Evolutionary conservation across 1,140 invertebrate species (phyloP), one percentile per base, ranked within the genome.

Genomic region (Adoxophyes honmai): DNA sequence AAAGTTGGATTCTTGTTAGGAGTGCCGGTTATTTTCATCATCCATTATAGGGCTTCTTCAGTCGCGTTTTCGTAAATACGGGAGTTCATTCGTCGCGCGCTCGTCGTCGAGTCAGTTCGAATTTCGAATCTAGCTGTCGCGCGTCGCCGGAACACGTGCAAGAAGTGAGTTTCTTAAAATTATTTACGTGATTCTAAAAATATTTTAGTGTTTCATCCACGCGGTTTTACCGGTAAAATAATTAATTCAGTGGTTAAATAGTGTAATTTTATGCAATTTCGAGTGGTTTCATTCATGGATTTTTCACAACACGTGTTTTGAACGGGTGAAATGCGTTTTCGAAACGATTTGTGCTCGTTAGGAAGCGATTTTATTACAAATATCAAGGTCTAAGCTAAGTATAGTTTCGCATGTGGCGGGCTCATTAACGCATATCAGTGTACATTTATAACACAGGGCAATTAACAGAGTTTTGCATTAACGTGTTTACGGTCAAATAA

Each of bases 1-100:
- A 78, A 56, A 52, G 67, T 66, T 35, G 36, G 62, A 59, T 65
- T 73, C 77, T 34, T 34, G 34, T 61, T 73, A 60, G 21, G 36
- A 1, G 13, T 15, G 34, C 44, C 39, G 59, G 68, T 70, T 78
- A 73, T 79, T 81, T 75, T 80, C 62, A 78, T 65, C 65, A 68
- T 61, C 57, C 51, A 56, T 34, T 52, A 73, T 64, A 66, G 68
- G 68, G 68, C 64, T 78, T 71, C 65, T 75, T 70, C 62, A 73
- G 61, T 56, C 59, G 53, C 66, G 8, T 59, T 63, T 61, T 61
- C 35, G 64, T 70, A 72, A 75, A 71, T 73, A 77, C 39, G 60
- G 48, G 60, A 59, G 61, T 66, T 72, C 72, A 62, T 62, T 57
- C 57, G 57, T 57, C 60, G 59, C 60, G 57, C 60, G 56, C 52